phyloP scores from a whole-genome alignment of 2,113 vertebrate species.

The Neotragus moschatus region DNA sequence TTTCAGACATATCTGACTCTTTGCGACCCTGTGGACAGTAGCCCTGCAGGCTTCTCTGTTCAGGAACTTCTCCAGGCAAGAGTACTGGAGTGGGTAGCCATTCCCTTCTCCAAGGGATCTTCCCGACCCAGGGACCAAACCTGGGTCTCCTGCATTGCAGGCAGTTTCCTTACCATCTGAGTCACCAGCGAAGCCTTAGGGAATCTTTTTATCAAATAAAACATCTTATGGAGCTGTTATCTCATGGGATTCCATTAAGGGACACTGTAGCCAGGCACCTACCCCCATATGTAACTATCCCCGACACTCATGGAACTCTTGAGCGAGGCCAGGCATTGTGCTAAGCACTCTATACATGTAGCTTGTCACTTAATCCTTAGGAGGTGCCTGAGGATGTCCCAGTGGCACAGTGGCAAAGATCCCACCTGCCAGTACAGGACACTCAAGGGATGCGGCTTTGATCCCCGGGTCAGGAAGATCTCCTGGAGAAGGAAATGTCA shows the following conservation, averaged over 20 bases:
- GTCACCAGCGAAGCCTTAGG: background rate
- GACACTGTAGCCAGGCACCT: background rate
- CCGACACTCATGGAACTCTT: background rate
- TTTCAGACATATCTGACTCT: background rate
- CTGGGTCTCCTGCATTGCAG: background rate
- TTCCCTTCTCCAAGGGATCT: background rate
- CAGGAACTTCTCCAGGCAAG: background rate
- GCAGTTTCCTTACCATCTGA: background rate
- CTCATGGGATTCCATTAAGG: background rate
- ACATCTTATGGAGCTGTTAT: background rate
- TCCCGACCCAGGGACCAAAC: background rate
- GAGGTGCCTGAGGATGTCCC: background rate
- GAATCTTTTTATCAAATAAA: background rate
- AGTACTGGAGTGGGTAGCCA: background rate
- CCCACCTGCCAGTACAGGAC: background rate
- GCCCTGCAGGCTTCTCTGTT: background rate
- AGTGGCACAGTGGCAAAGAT: background rate
- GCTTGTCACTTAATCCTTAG: background rate
- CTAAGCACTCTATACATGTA: background rate
- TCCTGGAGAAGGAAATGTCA: background rate
- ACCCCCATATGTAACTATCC: background rate
- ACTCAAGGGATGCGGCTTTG: background rate
- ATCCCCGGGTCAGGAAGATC: background rate
- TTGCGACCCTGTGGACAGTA: background rate
- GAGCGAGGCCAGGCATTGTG: accelerated